Base-by-base conservation (phyloP, 2,797 vertebrate species). In the Strix occidentalis region DNA sequence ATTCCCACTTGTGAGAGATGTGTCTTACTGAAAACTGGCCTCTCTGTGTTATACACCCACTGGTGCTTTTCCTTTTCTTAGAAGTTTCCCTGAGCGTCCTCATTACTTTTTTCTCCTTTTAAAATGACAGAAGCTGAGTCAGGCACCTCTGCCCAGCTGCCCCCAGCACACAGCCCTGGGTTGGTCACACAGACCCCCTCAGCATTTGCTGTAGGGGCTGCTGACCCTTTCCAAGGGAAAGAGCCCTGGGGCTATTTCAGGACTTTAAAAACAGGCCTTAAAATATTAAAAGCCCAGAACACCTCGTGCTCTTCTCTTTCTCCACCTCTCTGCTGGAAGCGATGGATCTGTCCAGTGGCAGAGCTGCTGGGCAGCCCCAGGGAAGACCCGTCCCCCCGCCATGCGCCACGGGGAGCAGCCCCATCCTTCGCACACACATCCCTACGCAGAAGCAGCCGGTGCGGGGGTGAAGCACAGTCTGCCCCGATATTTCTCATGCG, bases 361-460 rank as follows among this genome's bases (percentile, higher is more conserved):
- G 60, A 43, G 74, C 65, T 4, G 0, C 13, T 17, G 3, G 4
- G n/a, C 57, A 48, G 50, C 50, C 33, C 33, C 46, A 28, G 19
- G 74, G 13, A n/a, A 66, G 37, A 33, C 39, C 39, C 2, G 50
- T 71, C 31, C 20, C 71, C 31, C 17, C 63, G 10, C 43, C 19
- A 8, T 0, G 1, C 33, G 43, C 85, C 3, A 0, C 1, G 28
- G 48, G 45, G 48, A 54, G 33, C 35, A 28, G 53, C 60, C 54
- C 48, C 19, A 0, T 20, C 41, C 20, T 15, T 43, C 16, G 2
- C 35, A 10, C 1, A 2, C 8, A 0, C 0, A 11, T 15, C 11
- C 58, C 8, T 0, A 0, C 13, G 70, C 37, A 37, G 46, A 16
- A n/a, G 50, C 89, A 77, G 78, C 58, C 0, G 4, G 31, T 7